Base-by-base conservation (phyloP, 2,797 vertebrate genomes). In the Karalla daura region DNA sequence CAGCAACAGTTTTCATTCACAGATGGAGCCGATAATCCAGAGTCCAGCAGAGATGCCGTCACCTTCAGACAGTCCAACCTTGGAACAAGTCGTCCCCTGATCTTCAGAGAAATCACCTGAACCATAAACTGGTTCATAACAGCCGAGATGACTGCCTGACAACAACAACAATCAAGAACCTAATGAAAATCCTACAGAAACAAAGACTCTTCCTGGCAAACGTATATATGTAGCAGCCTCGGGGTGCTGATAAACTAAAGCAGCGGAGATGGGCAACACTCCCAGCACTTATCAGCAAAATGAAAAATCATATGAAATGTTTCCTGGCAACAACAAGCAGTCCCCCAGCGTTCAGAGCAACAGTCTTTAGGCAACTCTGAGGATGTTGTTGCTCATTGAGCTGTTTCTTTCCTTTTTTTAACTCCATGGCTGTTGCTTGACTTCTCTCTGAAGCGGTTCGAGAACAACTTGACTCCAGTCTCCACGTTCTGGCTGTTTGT, bases 231-330 rank as follows among this genome's bases (percentile, higher is more conserved):
- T 40, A 66, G 70, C 72, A 63, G 62, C 78, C 78, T 70, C 23
- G 0, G 60, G 76, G 62, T 71, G 81, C 70, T 54, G 83, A 71
- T 85, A 71, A 74, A 84, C 76, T 75, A 51, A 80, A 85, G 64
- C 74, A 45, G 36, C 47, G 67, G 47, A 51, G 71, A 74, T 81
- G 81, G 79, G 76, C 77, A 76, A 51, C 44, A 30, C 74, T 84
- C 74, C 83, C 78, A 64, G 83, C 85, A 81, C 71, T 86, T 85
- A 80, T 66, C 78, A 71, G 37, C 74, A 59, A 80, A 82, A 81
- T 84, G 70, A 81, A 84, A 85, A 84, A 78, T 76, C 66, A 76
- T 72, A 80, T 82, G 33, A 56, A 82, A 76, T 71, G 70, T 72
- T 74, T 81, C 66, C 72, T 85, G 84, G 84, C 86, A 84, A 75